phyloP scores from a whole-genome alignment of 2,888 invertebrate genomes.

The Caenorhabditis sp. region DNA sequence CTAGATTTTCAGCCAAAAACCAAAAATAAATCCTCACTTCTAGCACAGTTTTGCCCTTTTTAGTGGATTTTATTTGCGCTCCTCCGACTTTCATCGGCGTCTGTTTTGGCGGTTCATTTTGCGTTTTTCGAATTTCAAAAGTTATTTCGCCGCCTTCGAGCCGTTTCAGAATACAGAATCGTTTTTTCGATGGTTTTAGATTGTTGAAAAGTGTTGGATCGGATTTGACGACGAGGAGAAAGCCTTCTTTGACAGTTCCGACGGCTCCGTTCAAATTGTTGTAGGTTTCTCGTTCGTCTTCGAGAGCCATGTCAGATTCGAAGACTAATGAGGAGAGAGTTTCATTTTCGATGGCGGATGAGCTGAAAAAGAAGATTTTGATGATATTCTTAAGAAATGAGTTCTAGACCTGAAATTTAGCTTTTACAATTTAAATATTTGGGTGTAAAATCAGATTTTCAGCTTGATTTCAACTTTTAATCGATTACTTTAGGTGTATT shows the following conservation, averaged over 20 bases:
- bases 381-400: too few relatives aligned
- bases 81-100: slow-evolving; percentile 53
- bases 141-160: slow-evolving; percentile 55
- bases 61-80: slow-evolving; percentile 61
- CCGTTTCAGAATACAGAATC: slow-evolving; percentile 61
- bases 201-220: slow-evolving; percentile 62
- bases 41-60: slow-evolving; percentile 64
- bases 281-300: slow-evolving; percentile 57
- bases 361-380: slow-evolving; percentile 33
- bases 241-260: slow-evolving; percentile 45
- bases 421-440: too few relatives aligned
- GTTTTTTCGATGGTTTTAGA: slow-evolving; percentile 61
- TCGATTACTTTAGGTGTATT: too few relatives aligned
- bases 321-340: slow-evolving; percentile 59
- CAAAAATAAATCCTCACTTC: slow-evolving; percentile 34
- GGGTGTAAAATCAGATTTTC: too few relatives aligned
- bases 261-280: slow-evolving; percentile 15
- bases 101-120: slow-evolving; percentile 34
- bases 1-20: neutral
- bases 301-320: slow-evolving; percentile 64
- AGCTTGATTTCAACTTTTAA: too few relatives aligned
- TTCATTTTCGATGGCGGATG: slow-evolving; percentile 47
- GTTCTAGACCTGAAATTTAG: too few relatives aligned
- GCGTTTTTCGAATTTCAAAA: slow-evolving; percentile 52
- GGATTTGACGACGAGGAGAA: slow-evolving; percentile 54